phyloP scores from a whole-genome alignment of 2,113 vertebrate species.

The Xiphophorus maculatus region DNA sequence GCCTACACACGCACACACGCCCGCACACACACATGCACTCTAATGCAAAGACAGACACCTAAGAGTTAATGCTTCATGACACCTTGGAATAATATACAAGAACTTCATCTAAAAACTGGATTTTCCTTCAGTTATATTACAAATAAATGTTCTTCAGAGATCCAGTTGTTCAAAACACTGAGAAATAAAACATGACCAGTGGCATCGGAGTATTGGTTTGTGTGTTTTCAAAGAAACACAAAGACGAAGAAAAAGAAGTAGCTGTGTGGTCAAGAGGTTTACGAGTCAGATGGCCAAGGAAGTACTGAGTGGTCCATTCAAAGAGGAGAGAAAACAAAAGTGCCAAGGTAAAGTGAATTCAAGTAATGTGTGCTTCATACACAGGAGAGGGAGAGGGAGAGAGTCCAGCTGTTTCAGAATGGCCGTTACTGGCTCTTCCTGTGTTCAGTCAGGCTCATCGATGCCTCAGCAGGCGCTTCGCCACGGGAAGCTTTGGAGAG shows the following conservation, averaged over 20 bases:
- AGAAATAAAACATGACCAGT: conserved; percentile 52
- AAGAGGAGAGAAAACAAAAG: conserved; percentile 73
- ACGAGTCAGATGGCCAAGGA: conserved; percentile 51
- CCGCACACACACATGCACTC: conserved; percentile 22
- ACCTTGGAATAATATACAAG: conserved; percentile 69
- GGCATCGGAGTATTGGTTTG: conserved; percentile 20
- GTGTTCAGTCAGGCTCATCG: conserved; percentile 67
- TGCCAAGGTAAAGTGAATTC: conserved; percentile 86
- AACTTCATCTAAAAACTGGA: conserved; percentile 56
- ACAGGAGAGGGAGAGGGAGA: conserved; percentile 60
- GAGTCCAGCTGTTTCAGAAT: conserved; percentile 49
- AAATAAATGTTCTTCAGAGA: conserved; percentile 58
- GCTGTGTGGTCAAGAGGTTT: conserved; percentile 39
- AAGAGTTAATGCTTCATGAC: conserved; percentile 80
- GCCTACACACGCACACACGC: conserved; percentile 20
- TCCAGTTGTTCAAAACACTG: conserved; percentile 46
- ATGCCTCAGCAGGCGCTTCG: conserved; percentile 59
- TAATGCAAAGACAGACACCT: conserved; percentile 41
- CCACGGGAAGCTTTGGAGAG: conserved; percentile 81
- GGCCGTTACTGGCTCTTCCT: conserved; percentile 75
- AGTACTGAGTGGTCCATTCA: conserved; percentile 56
- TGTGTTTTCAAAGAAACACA: conserved; percentile 25
- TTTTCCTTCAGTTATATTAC: conserved; percentile 64
- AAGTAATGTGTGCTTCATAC: conserved; percentile 82
- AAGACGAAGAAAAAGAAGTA: conserved; percentile 1